Conservation (phyloP, 2,797 vertebrate species). For the Poecilia gillii region DNA sequence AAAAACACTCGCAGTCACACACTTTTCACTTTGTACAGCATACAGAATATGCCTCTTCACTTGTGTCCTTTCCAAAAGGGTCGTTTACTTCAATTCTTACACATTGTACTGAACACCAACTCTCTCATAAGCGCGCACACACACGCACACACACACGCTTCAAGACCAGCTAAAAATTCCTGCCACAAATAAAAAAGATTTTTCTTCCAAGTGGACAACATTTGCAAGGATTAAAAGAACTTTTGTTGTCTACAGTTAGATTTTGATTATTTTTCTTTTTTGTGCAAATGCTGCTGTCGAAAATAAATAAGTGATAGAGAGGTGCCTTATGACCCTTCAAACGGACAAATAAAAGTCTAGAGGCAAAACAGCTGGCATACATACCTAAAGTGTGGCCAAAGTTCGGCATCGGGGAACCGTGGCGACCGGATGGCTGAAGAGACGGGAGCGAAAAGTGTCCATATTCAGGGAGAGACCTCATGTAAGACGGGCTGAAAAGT, state of each 20-base stretch:
- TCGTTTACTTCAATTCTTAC: slow-evolving; percentile 42
- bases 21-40: slow-evolving; percentile 60
- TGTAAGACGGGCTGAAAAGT: slow-evolving; percentile 62
- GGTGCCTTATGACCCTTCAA: background rate
- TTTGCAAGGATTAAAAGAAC: background rate
- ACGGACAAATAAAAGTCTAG: slow-evolving; percentile 13
- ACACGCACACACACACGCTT: background rate
- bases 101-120: slow-evolving; percentile 16
- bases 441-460: slow-evolving; percentile 69
- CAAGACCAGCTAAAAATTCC: slow-evolving; percentile 9
- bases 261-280: slow-evolving; percentile 3
- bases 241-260: background rate
- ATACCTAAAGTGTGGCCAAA: slow-evolving; percentile 76
- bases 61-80: slow-evolving; percentile 51
- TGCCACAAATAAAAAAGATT: background rate
- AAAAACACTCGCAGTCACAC: slow-evolving; percentile 16
- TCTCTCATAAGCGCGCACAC: background rate
- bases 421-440: slow-evolving; percentile 16
- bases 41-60: slow-evolving; percentile 25
- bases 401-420: slow-evolving; percentile 38
- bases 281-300: slow-evolving; percentile 2
- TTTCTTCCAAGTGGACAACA: background rate
- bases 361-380: slow-evolving; percentile 56
- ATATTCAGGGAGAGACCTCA: slow-evolving; percentile 64
- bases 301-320: slow-evolving; percentile 19